A percentile compares a stretch with the other conserved stretches of the same genome.
Evolutionary conservation across 1,140 invertebrate genomes (phyloP).

Genomic region (Drosophila subpulchrella): DNA sequence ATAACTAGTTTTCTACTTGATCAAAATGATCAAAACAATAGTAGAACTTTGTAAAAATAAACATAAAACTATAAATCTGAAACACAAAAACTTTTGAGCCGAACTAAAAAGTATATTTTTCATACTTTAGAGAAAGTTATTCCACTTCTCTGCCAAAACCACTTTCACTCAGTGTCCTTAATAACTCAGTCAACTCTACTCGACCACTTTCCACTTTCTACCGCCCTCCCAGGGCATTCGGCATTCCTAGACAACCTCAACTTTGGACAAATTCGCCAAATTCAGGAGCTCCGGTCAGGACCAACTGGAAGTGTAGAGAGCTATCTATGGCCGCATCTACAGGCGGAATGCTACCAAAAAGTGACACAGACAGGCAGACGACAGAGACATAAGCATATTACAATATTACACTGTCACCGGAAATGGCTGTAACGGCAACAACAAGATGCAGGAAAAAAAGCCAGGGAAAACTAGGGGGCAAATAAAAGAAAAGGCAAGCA

Average conservation of each 20-base stretch:
- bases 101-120: not conserved
- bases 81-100: not conserved
- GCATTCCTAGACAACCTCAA: conserved; percentile 13
- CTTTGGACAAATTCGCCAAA: conserved; percentile 35
- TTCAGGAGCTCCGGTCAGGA: conserved; percentile 2
- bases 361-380: conserved; percentile 55
- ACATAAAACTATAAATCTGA: too few species aligned
- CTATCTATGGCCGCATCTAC: conserved; percentile 48
- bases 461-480: conserved; percentile 12
- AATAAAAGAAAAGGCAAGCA: conserved; percentile 60
- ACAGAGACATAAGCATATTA: conserved; percentile 81
- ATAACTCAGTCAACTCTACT: conserved; percentile 9
- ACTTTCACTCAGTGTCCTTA: conserved; percentile 15
- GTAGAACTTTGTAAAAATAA: not conserved
- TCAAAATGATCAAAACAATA: too few species aligned
- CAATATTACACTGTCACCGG: conserved; percentile 82
- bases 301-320: conserved; percentile 20
- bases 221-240: conserved; percentile 1
- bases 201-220: conserved; percentile 8
- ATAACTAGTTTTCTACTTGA: too few species aligned
- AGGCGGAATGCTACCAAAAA: conserved; percentile 29
- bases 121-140: not conserved
- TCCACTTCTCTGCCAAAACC: not conserved
- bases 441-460: conserved; percentile 19
- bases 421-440: conserved; percentile 60